Evolutionary conservation across 2,113 vertebrate genomes (phyloP).

Genomic region (Pseudopipra pipra): DNA sequence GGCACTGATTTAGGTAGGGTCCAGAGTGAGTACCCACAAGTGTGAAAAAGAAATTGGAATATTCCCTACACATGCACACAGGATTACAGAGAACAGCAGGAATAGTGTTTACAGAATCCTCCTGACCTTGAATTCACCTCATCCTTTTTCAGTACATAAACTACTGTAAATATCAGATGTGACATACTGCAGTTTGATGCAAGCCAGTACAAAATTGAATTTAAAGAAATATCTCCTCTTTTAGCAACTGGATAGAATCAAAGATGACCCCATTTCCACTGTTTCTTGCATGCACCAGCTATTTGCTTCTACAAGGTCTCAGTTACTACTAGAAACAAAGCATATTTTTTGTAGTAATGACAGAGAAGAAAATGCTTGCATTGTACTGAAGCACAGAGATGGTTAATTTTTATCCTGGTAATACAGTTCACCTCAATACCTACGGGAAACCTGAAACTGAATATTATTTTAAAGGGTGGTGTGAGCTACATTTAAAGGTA

Average conservation of each 20-base stretch:
- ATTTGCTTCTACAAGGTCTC: background rate
- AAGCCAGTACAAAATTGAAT: constrained; percentile 50
- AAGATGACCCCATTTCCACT: background rate
- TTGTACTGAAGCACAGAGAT: background rate
- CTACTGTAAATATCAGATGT: constrained; percentile 60
- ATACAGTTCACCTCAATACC: background rate
- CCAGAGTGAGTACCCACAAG: background rate
- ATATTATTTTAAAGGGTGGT: background rate
- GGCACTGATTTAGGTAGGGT: background rate
- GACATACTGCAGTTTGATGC: constrained; percentile 54
- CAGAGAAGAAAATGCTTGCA: background rate
- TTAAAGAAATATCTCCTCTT: constrained; percentile 39
- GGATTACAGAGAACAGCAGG: constrained; percentile 47
- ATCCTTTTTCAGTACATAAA: constrained; percentile 59
- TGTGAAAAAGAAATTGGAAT: constrained; percentile 7
- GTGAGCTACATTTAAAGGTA: background rate
- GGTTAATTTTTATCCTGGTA: background rate
- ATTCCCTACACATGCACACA: background rate
- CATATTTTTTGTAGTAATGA: background rate
- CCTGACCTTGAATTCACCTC: constrained; percentile 65
- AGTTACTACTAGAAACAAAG: constrained; percentile 1
- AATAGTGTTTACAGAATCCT: constrained; percentile 54
- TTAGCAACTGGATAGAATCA: constrained; percentile 14
- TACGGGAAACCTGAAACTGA: background rate
- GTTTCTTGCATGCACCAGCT: constrained; percentile 22